phyloP scores from a whole-genome alignment of 1,140 invertebrate genomes.

The Grapholita molesta region DNA sequence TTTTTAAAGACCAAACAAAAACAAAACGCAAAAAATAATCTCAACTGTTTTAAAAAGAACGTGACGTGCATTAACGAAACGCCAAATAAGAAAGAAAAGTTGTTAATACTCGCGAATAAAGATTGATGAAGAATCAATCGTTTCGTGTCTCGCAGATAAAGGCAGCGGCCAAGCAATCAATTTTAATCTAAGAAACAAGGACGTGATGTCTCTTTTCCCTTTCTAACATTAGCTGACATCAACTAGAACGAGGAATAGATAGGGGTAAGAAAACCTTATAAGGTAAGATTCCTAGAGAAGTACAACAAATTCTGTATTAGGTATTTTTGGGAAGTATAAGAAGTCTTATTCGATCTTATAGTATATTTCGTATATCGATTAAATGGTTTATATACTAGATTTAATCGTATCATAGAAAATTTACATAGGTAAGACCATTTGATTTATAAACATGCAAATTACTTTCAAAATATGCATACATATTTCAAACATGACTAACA shows the following conservation, averaged over 20 bases:
- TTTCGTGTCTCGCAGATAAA: slow-evolving; percentile 60
- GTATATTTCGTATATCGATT: neutral
- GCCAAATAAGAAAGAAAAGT: slow-evolving; percentile 42
- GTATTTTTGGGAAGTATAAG: neutral
- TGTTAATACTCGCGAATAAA: slow-evolving; percentile 65
- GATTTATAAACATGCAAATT: too few relatives aligned
- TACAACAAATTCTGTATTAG: neutral
- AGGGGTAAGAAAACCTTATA: slow-evolving; percentile 38
- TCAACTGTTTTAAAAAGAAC: slow-evolving; percentile 3
- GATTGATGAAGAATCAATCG: slow-evolving; percentile 76
- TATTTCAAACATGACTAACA: too few relatives aligned
- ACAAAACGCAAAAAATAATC: slow-evolving; percentile 16
- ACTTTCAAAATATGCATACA: too few relatives aligned
- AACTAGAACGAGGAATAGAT: slow-evolving; percentile 38
- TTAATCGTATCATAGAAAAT: too few relatives aligned
- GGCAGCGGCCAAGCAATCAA: slow-evolving; percentile 66
- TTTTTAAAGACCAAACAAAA: slow-evolving; percentile 13
- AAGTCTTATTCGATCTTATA: neutral
- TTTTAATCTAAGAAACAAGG: slow-evolving; percentile 66
- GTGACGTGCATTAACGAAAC: slow-evolving; percentile 17
- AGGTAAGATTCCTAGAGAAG: slow-evolving; percentile 37
- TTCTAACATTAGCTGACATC: slow-evolving; percentile 20
- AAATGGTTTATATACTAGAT: neutral
- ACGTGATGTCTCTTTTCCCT: slow-evolving; percentile 37
- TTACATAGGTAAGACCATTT: too few relatives aligned